Evolutionary conservation across 2,888 invertebrate genomes (phyloP).

Genomic region (Caprella mutica): DNA sequence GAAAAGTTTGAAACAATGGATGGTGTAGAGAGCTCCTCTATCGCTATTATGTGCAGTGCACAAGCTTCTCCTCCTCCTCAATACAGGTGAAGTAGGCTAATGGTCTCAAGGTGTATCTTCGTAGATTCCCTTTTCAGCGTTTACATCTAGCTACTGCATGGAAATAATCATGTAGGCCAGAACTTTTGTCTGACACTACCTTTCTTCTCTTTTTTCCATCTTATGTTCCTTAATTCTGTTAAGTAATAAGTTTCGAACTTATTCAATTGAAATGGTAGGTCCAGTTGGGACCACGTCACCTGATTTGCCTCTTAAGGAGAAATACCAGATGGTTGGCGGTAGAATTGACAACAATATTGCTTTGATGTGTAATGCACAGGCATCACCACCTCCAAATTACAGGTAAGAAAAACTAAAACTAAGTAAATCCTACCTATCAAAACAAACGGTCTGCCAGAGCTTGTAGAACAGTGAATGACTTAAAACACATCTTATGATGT

Average conservation of each 20-base stretch:
- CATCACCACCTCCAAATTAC: constrained; percentile 57
- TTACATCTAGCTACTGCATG: neutral
- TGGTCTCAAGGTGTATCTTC: too few relatives aligned
- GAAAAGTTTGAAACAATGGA: constrained; percentile 40
- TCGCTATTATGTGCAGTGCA: constrained; percentile 17
- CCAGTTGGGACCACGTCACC: constrained; percentile 66
- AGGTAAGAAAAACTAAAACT: constrained; percentile 48
- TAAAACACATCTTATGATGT: too few relatives aligned
- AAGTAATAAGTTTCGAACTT: neutral
- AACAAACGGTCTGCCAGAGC: too few relatives aligned
- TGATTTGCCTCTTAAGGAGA: constrained; percentile 21
- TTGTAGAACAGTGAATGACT: too few relatives aligned
- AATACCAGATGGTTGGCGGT: constrained; percentile 17
- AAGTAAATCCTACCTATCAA: too few relatives aligned
- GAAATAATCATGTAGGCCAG: neutral
- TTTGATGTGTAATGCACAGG: constrained; percentile 60
- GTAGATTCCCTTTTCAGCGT: too few relatives aligned
- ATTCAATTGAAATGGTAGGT: constrained; percentile 44
- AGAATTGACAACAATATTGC: constrained; percentile 42
- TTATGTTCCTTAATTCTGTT: neutral
- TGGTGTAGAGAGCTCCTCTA: neutral
- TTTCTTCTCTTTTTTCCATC: neutral
- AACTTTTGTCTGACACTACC: neutral
- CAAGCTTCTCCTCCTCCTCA: constrained; percentile 19
- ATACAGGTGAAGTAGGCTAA: too few relatives aligned